A percentile compares a stretch with the other conserved stretches of the same genome.
These are phyloP conservation scores for Actinemys pallida DNA, from an alignment of 2,113 vertebrate species.

Conservation along the genomic window DNA sequence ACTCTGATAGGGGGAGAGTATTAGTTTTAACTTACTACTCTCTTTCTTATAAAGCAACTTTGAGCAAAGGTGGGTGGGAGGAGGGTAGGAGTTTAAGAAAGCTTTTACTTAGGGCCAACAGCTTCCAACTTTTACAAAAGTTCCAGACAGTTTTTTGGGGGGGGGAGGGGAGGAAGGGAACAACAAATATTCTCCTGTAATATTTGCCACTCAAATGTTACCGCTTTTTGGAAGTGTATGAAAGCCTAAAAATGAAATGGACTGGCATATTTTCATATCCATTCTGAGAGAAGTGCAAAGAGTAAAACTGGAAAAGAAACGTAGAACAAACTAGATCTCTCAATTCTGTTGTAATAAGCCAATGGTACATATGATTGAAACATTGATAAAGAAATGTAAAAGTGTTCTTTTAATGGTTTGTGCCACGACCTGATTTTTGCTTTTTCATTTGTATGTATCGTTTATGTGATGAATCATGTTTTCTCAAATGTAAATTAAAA, in stretches of 20 bases:
- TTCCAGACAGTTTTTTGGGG: neutral
- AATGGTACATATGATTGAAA: neutral
- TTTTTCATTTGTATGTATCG: neutral
- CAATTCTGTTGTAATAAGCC: neutral
- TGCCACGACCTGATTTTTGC: neutral
- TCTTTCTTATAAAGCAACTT: neutral
- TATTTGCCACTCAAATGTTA: neutral
- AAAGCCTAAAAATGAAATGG: neutral
- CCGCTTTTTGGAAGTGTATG: neutral
- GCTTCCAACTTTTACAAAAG: neutral
- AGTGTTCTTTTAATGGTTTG: neutral
- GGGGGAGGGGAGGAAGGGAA: too few species aligned
- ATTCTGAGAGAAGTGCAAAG: neutral
- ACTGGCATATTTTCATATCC: neutral
- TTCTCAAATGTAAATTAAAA: neutral
- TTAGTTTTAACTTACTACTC: neutral
- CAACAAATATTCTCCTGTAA: neutral
- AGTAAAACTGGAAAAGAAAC: neutral
- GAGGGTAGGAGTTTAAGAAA: neutral
- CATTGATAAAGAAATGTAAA: neutral
- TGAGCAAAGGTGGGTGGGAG: neutral
- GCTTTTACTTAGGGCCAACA: neutral
- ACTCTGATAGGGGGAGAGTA: neutral
- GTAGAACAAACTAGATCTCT: neutral
- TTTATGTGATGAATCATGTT: neutral